Percentiles rank a stretch among this genome's conserved stretches.
These are phyloP conservation scores for Schizopygopsis malacanthus DNA, from an alignment of 2,797 vertebrate species.

Conservation along the genomic window DNA sequence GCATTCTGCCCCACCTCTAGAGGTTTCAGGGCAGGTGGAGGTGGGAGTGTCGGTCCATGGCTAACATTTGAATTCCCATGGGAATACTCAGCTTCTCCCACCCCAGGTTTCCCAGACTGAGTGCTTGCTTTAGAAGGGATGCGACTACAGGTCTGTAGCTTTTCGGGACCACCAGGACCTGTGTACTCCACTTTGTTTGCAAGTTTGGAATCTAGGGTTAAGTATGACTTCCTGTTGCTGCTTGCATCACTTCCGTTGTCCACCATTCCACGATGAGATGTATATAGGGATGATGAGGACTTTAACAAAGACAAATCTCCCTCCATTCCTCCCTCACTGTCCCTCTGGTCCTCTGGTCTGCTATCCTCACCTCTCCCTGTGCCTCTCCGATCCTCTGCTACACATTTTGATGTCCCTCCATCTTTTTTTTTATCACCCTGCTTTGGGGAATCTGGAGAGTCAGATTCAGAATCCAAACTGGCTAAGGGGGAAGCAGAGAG, in stretches of 20 bases:
- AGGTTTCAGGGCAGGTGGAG: constrained; percentile 83
- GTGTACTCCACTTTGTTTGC: constrained; percentile 80
- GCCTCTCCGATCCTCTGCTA: constrained; percentile 73
- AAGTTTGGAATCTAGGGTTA: constrained; percentile 81
- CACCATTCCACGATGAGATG: constrained; percentile 73
- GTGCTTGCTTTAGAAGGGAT: constrained; percentile 77
- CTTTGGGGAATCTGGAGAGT: constrained; percentile 84
- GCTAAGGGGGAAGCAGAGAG: constrained; percentile 95
- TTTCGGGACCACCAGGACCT: constrained; percentile 65
- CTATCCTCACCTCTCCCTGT: constrained; percentile 70
- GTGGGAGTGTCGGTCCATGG: constrained; percentile 77
- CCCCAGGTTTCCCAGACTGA: constrained; percentile 76
- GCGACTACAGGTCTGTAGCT: constrained; percentile 70
- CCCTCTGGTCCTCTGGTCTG: constrained; percentile 72
- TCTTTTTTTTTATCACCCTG: constrained; percentile 80
- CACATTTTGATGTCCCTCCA: constrained; percentile 69
- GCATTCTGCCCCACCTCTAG: constrained; percentile 78
- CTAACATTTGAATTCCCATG: constrained; percentile 75
- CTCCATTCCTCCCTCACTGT: constrained; percentile 73
- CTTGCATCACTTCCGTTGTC: constrained; percentile 75
- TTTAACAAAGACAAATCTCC: constrained; percentile 74
- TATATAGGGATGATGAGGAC: constrained; percentile 73
- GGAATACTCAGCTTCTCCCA: constrained; percentile 76
- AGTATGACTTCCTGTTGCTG: constrained; percentile 79
- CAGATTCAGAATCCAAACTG: constrained; percentile 95